phyloP scores from a whole-genome alignment of 1,140 invertebrate species.

The Pteromalus puparum region DNA sequence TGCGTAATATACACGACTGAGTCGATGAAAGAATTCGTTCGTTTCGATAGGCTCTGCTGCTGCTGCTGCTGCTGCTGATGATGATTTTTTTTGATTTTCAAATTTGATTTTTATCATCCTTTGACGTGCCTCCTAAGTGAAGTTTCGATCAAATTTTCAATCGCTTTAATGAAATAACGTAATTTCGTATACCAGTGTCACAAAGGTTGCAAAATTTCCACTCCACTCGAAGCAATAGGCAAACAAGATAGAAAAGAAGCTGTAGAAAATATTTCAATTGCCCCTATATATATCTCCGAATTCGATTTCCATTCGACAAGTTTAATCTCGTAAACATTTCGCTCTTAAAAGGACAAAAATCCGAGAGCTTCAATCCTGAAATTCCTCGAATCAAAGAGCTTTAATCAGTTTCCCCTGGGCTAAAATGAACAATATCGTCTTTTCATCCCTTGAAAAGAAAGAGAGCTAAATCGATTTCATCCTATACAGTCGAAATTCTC shows the following conservation, averaged over 20 bases:
- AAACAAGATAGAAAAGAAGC: too few species aligned
- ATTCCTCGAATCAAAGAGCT: neutral
- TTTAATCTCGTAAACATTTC: neutral
- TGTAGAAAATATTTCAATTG: too few species aligned
- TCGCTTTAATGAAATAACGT: too few species aligned
- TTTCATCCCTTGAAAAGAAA: neutral
- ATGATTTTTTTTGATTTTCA: too few species aligned
- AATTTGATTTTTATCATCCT: too few species aligned
- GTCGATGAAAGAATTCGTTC: neutral
- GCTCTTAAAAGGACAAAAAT: neutral
- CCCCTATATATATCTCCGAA: too few species aligned
- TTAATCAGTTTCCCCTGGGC: neutral
- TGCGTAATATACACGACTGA: neutral
- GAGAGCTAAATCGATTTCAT: neutral
- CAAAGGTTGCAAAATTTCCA: too few species aligned
- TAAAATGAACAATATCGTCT: neutral
- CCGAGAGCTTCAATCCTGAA: too few species aligned
- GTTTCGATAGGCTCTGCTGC: neutral
- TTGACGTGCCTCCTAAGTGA: too few species aligned
- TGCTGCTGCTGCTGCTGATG: neutral
- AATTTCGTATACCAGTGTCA: too few species aligned
- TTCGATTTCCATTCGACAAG: neutral
- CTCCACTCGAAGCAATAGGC: neutral
- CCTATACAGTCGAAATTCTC: too few species aligned
- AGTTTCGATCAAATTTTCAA: too few species aligned